Evolutionary conservation across 2,888 invertebrate genomes (phyloP), one percentile per base, ranked within the genome.

Genomic region (Gerosis bhagava): DNA sequence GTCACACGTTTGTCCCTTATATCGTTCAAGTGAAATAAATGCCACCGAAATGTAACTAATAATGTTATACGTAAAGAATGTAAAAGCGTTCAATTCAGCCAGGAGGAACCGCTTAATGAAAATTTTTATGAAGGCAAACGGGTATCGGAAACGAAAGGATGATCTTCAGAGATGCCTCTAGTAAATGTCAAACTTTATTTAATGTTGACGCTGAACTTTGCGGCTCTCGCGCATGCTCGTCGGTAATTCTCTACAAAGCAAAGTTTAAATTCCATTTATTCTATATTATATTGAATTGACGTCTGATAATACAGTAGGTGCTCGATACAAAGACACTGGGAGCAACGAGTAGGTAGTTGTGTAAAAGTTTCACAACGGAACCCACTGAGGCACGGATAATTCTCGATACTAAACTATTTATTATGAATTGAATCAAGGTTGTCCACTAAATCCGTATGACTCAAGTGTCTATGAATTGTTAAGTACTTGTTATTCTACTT

Each of bases 141-240:
- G 62, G 70, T 65, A 56, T 65, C 54, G 63, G 59, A 65, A 74
- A 77, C 62, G 83, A 83, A 81, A 83, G 83, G 83, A 83, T 78
- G 75, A 68, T 69, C 64, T 67, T 66, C 22, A 41, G 31, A 67
- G 78, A 74, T 73, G 77, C 67, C 68, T 63, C 63, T 62, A 58
- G 62, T 71, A 82, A 86, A 83, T 83, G 83, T 77, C 86, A 77
- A 70, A 65, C 57, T 63, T 57, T 57, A 54, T 60, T 59, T 63
- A 62, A 63, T 51, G 42, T 49, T 36, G 34, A 15, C 43, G 19
- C 24, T 54, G 51, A 51, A 54, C 53, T 53, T 53, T 53, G 42
- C 36, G 34, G 40, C 49, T 39, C 34, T 16, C 10, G 42, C 10
- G 45, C 31, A 7, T 17, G 46, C 24, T 44, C 25, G 46, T 51